Conservation (phyloP, 2,888 invertebrate species). For the Erebia aethiops region DNA sequence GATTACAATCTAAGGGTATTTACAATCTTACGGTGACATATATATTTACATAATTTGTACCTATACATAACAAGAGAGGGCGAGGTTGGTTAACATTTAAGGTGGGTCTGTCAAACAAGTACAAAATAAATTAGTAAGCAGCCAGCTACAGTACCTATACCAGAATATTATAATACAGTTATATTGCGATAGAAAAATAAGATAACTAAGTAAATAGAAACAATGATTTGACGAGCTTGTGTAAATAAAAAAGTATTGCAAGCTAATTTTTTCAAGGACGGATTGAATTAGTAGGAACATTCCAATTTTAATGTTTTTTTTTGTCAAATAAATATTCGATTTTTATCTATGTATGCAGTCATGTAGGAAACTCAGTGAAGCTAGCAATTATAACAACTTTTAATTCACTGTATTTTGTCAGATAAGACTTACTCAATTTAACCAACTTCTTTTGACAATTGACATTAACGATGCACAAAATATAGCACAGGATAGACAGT, state of each 20-base stretch:
- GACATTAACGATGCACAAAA: too few relatives aligned
- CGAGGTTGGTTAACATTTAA: background rate
- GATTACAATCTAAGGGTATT: too few relatives aligned
- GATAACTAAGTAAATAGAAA: background rate
- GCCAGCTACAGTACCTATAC: background rate
- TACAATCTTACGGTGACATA: too few relatives aligned
- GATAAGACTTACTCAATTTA: too few relatives aligned
- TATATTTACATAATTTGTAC: background rate
- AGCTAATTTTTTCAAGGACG: constrained; percentile 33
- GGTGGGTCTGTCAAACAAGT: background rate
- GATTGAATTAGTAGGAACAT: constrained; percentile 36
- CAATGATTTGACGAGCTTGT: constrained; percentile 23
- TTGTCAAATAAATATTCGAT: background rate
- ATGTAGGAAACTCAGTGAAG: too few relatives aligned
- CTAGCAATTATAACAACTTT: too few relatives aligned
- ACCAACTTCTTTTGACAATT: too few relatives aligned
- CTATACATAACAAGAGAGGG: background rate
- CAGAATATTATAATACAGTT: background rate
- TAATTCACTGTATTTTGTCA: too few relatives aligned
- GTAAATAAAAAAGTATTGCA: constrained; percentile 10
- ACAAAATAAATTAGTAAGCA: background rate
- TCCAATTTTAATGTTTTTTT: background rate
- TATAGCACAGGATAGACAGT: too few relatives aligned
- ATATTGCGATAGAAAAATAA: constrained; percentile 7
- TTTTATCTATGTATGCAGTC: background rate